These are phyloP conservation scores for Callyntrura sp. DNA, from an alignment of 2,888 invertebrate genomes.

Conservation along the genomic window DNA sequence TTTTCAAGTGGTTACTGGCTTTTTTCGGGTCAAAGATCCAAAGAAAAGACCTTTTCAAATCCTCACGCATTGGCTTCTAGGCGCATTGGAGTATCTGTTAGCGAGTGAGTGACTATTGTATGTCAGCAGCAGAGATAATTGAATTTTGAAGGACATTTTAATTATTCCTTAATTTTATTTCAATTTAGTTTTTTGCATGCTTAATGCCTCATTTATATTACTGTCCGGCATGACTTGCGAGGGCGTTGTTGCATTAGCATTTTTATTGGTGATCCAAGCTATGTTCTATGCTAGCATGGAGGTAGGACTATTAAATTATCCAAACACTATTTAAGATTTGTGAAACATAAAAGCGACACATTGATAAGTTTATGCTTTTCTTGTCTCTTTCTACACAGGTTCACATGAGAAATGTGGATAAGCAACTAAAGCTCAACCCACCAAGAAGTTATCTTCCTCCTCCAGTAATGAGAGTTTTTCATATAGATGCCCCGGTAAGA, in stretches of 20 bases:
- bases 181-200: slow-evolving; percentile 66
- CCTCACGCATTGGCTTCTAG: slow-evolving; percentile 73
- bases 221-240: slow-evolving; percentile 57
- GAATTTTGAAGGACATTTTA: too few relatives aligned
- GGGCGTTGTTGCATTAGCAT: slow-evolving; percentile 50
- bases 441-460: slow-evolving; percentile 70
- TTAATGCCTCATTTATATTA: slow-evolving; percentile 41
- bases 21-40: slow-evolving; percentile 54
- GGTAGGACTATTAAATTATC: too few relatives aligned
- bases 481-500: slow-evolving; percentile 73
- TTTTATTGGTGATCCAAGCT: slow-evolving; percentile 50
- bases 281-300: slow-evolving; percentile 71
- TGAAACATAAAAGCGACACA: too few relatives aligned
- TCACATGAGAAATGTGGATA: slow-evolving; percentile 69
- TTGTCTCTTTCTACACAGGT: too few relatives aligned
- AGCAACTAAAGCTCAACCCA: slow-evolving; percentile 58
- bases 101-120: slow-evolving; percentile 49
- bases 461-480: slow-evolving; percentile 74
- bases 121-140: too few relatives aligned
- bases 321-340: too few relatives aligned
- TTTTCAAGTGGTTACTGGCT: slow-evolving; percentile 63
- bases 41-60: slow-evolving; percentile 69
- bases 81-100: slow-evolving; percentile 71
- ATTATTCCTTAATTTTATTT: too few relatives aligned
- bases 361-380: too few relatives aligned